A percentile compares a stretch with the other conserved stretches of the same genome.
phyloP scores from a whole-genome alignment of 2,888 invertebrate species.

The Pseudanteris insignis region DNA sequence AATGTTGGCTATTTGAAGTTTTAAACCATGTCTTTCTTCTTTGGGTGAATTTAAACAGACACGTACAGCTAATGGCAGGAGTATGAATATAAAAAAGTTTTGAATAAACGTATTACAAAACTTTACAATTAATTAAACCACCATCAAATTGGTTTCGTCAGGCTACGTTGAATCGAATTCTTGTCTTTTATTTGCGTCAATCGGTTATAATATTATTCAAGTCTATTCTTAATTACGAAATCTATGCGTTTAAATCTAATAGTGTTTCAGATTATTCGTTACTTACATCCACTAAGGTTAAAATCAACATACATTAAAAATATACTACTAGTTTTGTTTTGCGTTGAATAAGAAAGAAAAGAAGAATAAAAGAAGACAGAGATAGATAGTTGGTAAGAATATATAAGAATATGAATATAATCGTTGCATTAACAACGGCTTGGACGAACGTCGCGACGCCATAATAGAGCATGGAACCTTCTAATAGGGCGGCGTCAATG shows the following conservation, averaged over 20 bases:
- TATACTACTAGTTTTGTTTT: constrained; percentile 15
- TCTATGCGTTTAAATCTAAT: constrained; percentile 21
- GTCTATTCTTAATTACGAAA: constrained; percentile 27
- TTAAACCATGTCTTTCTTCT: no score
- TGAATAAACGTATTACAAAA: no score
- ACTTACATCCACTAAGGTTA: constrained; percentile 19
- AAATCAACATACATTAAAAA: constrained; percentile 20
- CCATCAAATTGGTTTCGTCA: neutral
- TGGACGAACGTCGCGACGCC: constrained; percentile 27
- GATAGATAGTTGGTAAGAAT: neutral
- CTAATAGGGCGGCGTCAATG: constrained; percentile 54
- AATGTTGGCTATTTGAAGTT: no score
- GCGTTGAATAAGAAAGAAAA: constrained; percentile 9
- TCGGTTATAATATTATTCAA: constrained; percentile 7
- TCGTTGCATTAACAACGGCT: neutral
- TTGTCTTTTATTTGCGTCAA: constrained; percentile 17
- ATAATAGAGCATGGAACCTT: constrained; percentile 16
- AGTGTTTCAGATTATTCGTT: constrained; percentile 15
- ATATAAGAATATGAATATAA: constrained; percentile 1
- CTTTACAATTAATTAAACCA: neutral
- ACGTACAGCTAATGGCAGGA: no score
- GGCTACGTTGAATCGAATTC: neutral
- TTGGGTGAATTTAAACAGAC: no score
- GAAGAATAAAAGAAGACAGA: neutral
- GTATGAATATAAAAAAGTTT: no score